Evolutionary conservation across 2,797 vertebrate species (phyloP), one percentile per base, ranked within the genome.

Genomic region (Okamejei kenojei): DNA sequence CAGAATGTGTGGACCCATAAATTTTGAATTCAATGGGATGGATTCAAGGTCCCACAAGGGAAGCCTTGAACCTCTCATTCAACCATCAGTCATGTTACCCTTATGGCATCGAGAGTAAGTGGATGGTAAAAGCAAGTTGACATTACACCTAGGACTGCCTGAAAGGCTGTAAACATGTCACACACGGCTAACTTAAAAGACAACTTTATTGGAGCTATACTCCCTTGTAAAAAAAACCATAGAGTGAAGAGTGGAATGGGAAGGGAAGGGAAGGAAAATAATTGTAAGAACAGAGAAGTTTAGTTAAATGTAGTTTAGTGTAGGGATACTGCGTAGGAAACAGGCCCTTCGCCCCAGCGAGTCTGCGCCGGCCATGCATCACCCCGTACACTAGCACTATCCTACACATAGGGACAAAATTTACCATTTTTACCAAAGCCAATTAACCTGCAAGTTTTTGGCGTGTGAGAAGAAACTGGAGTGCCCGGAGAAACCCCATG

Each of bases 91-190:
- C 82, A 61, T 63, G 79, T 79, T 93, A 94, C 93, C 94, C 94
- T 94, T 45, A 93, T 96, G 95, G 97, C 93, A 96, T 93, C 94
- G 95, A 95, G 95, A 94, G 93, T 95, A 96, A 94, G 94, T 93
- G 94, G 95, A 94, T 93, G 95, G 96, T 96, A 97, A 95, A 94
- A 94, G 81, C 54, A 80, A 95, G 94, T 95, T 97, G 96, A 97
- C 95, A 96, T 97, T 97, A 97, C 95, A 94, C 91, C 92, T 77
- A 86, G 93, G 95, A 95, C 96, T 96, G 94, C 93, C 93, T 78
- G 93, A 96, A 96, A 95, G 96, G 94, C 97, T 96, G 96, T 95
- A 96, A 97, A 97, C 95, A 96, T 95, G 95, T 96, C 96, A 96
- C 96, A 95, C 94, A 94, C 94, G 94, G 93, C 95, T 95, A 94